Conservation (phyloP, 2,888 invertebrate genomes). For the Athalia circularis region DNA sequence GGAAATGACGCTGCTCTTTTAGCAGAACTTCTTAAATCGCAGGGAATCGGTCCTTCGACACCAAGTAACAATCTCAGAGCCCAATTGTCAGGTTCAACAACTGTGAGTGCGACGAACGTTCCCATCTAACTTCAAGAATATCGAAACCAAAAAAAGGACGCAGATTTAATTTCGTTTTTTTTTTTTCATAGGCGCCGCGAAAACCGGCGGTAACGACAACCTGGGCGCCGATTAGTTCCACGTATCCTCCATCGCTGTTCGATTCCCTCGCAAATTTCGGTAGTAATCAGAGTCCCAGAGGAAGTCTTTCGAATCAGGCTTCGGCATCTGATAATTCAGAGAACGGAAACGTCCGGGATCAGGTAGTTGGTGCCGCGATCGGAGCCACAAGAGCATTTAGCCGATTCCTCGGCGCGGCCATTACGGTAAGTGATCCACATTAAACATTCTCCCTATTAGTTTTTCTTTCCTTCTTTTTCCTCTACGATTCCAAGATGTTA, state of each 20-base stretch:
- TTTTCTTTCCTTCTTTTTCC: slow-evolving; percentile 45
- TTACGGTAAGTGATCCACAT: slow-evolving; percentile 78
- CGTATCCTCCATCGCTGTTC: slow-evolving; percentile 70
- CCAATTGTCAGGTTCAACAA: slow-evolving; percentile 65
- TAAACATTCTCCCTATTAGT: not conserved
- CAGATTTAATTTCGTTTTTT: not conserved
- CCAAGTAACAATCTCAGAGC: slow-evolving; percentile 78
- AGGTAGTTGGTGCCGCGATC: slow-evolving; percentile 83
- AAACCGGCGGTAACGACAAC: slow-evolving; percentile 60
- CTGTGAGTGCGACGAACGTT: not conserved
- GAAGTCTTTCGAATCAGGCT: too few relatives aligned
- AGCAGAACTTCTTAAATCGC: slow-evolving; percentile 82
- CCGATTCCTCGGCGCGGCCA: slow-evolving; percentile 85
- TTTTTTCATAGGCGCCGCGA: slow-evolving; percentile 62
- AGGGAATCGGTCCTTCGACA: slow-evolving; percentile 84
- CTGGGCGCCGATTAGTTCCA: slow-evolving; percentile 66
- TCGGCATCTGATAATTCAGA: slow-evolving; percentile 60
- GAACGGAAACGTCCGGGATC: slow-evolving; percentile 59
- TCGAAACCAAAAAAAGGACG: not conserved
- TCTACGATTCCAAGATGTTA: slow-evolving; percentile 13
- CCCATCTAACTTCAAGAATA: not conserved
- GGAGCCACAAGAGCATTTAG: slow-evolving; percentile 87
- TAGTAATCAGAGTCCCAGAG: slow-evolving; percentile 66
- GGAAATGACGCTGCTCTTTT: slow-evolving; percentile 82
- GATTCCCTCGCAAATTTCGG: slow-evolving; percentile 64